phyloP scores from a whole-genome alignment of 2,113 vertebrate genomes.

The Archocentrus centrarchus region DNA sequence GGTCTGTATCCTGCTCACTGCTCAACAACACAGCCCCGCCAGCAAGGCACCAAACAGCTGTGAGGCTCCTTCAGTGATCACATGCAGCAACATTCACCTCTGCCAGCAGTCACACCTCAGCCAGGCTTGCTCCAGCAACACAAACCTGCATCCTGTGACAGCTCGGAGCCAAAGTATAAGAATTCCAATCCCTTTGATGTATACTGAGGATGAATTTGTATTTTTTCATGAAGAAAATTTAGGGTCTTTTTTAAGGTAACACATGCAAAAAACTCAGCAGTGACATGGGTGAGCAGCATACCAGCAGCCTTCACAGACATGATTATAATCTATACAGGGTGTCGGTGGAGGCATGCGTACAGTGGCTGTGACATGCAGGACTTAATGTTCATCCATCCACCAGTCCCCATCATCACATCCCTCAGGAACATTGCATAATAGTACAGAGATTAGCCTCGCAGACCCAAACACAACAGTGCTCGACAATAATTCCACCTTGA shows the following conservation, averaged over 20 bases:
- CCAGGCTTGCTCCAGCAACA: background rate
- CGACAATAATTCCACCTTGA: background rate
- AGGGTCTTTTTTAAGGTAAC: background rate
- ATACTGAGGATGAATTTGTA: too few relatives aligned
- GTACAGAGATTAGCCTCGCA: slow-evolving; percentile 17
- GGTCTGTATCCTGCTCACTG: slow-evolving; percentile 29
- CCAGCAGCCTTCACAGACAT: background rate
- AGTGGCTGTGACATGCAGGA: slow-evolving; percentile 7
- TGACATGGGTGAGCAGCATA: background rate
- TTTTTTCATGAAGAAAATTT: background rate
- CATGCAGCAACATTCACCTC: slow-evolving; percentile 8
- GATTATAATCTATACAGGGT: background rate
- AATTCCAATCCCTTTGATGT: background rate
- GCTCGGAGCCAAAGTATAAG: background rate
- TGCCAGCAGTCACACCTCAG: background rate
- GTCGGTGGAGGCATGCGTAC: background rate
- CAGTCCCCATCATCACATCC: slow-evolving; percentile 26
- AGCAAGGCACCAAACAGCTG: slow-evolving; percentile 40
- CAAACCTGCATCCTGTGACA: background rate
- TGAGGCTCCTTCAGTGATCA: slow-evolving; percentile 19
- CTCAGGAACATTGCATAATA: slow-evolving; percentile 22
- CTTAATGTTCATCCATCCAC: slow-evolving; percentile 42
- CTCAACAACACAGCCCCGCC: slow-evolving; percentile 5
- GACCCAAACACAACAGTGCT: slow-evolving; percentile 23
- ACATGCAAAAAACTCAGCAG: background rate